Base-by-base conservation (phyloP, 2,113 vertebrate species). In the Oncorhynchus gorbuscha region DNA sequence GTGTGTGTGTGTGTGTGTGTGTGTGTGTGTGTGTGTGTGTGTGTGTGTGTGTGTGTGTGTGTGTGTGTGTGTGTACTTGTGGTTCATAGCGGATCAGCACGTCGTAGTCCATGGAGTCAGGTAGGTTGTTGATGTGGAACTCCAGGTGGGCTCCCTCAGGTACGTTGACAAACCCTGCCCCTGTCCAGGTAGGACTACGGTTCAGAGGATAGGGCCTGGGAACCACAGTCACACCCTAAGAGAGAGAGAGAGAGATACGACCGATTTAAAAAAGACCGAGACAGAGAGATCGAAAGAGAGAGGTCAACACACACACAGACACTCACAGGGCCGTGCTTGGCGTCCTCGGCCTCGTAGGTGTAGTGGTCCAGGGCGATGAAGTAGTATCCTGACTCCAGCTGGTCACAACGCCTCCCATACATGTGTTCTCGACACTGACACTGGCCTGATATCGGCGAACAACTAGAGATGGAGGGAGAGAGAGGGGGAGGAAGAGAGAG, bases 21-120 rank as follows among this genome's bases (percentile, higher is more conserved):
- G 24, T 24, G 24, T 74, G 69, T 32, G 59, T 69, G 48, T 49
- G 71, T 80, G 76, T 64, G 49, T 66, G 65, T 73, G 45, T 48
- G 59, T 28, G 51, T 20, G 20, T 24, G 24, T 24, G 24, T 24
- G 24, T 24, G 24, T 24, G 24, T 24, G 24, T 24, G 24, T 24
- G 24, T 24, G 24, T 24, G 24, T 24, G 24, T 24, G 24, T 24
- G 24, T 24, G 24, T 24, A 99, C 98, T 96, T 99, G 97, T 0
- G 97, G 97, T 82, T 99, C 98, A 0, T 99, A 99, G 86, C 98
- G 97, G 82, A 99, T 90, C 3, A 99, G 83, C 32, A 99, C 83
- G 58, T 99, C 95, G 0, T 99, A 99, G 66, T 98, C 96, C 97
- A 98, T 99, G 79, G 97, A 96, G 79, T 95, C 94, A 0, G 97